These are phyloP conservation scores for Corbicula japonica DNA, from an alignment of 2,888 invertebrate genomes.

Conservation along the genomic window DNA sequence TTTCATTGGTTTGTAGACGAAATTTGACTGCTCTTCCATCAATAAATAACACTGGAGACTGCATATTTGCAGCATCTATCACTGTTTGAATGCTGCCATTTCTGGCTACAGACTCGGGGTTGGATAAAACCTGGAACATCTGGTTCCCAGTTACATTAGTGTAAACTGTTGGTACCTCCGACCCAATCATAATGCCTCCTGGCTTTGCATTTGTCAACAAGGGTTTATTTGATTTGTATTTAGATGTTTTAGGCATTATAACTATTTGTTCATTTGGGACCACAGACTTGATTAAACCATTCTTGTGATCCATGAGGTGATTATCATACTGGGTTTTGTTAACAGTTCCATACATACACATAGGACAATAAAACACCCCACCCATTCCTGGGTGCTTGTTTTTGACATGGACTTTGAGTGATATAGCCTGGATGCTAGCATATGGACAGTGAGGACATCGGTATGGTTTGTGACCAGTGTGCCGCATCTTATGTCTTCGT, in stretches of 20 bases:
- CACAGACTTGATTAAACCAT: slow-evolving; percentile 83
- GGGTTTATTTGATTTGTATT: background rate
- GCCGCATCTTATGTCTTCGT: slow-evolving; percentile 92
- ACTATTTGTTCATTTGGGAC: too few species aligned
- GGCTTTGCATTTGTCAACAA: slow-evolving; percentile 13
- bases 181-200: slow-evolving; percentile 7
- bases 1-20: slow-evolving; percentile 75
- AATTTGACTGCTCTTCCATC: slow-evolving; percentile 29
- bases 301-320: slow-evolving; percentile 89
- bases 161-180: background rate
- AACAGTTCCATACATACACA: slow-evolving; percentile 88
- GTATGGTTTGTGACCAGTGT: slow-evolving; percentile 92
- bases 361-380: slow-evolving; percentile 77
- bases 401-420: slow-evolving; percentile 92
- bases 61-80: background rate
- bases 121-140: slow-evolving; percentile 24
- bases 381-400: slow-evolving; percentile 91
- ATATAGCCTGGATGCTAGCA: slow-evolving; percentile 91
- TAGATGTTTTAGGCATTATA: too few species aligned
- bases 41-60: background rate
- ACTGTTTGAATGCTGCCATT: background rate
- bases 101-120: slow-evolving; percentile 11
- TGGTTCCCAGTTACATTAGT: background rate
- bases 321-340: slow-evolving; percentile 89
- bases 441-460: slow-evolving; percentile 93